These are phyloP conservation scores for Syngnathus acus DNA, from an alignment of 2,797 vertebrate genomes.

Conservation along the genomic window DNA sequence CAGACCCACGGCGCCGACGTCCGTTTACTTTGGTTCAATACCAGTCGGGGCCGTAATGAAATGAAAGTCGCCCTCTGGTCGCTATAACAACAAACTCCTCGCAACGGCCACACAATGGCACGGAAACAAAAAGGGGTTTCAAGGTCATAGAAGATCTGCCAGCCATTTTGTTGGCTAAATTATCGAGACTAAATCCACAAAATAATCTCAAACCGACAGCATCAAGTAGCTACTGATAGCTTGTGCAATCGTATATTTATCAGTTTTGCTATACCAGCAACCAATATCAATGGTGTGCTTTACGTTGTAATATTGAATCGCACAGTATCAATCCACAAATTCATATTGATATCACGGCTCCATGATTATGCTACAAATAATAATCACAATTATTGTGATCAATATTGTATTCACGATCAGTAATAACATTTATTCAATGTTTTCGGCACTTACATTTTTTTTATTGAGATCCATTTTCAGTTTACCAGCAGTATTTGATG, in stretches of 20 bases:
- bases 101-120: not conserved
- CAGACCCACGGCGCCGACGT: not conserved
- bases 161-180: not conserved
- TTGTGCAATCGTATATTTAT: not conserved
- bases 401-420: too few species aligned
- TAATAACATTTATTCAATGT: too few species aligned
- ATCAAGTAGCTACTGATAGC: not conserved
- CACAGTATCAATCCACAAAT: not conserved
- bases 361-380: too few species aligned
- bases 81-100: not conserved
- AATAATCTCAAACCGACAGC: not conserved
- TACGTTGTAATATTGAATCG: not conserved
- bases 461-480: too few species aligned
- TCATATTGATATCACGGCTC: too few species aligned
- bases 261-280: not conserved
- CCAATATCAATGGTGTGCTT: not conserved
- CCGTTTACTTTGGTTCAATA: not conserved
- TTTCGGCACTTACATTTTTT: too few species aligned
- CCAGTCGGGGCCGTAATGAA: not conserved
- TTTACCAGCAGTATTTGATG: too few species aligned
- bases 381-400: too few species aligned
- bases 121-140: not conserved
- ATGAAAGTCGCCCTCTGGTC: not conserved
- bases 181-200: not conserved
- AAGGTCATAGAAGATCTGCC: not conserved